Percentiles rank a stretch among this genome's conserved stretches.
phyloP scores from a whole-genome alignment of 1,140 invertebrate species.

The Onthophagus taurus region DNA sequence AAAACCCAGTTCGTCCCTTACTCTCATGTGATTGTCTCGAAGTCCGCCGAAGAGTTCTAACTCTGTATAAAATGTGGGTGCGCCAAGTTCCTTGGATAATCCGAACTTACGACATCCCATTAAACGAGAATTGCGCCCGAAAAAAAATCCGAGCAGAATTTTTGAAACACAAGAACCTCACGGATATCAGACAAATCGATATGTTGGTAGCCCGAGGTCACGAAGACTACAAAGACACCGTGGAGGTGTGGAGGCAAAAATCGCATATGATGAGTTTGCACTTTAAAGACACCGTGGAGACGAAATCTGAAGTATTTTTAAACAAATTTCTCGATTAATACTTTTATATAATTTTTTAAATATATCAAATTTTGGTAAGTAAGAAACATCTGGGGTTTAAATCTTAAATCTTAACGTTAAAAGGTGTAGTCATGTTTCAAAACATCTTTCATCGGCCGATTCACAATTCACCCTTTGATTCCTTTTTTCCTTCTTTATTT shows the following conservation, averaged over 20 bases:
- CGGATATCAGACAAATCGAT: constrained; percentile 78
- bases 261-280: neutral
- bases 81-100: neutral
- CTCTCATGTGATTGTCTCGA: neutral
- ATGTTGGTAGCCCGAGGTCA: constrained; percentile 64
- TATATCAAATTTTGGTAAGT: too few species aligned
- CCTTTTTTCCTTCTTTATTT: too few species aligned
- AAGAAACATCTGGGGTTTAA: too few species aligned
- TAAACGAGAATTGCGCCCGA: constrained; percentile 51
- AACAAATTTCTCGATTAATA: neutral
- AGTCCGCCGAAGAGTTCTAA: neutral
- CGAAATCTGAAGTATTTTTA: neutral
- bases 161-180: constrained; percentile 58
- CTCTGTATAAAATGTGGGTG: neutral
- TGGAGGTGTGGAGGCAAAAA: constrained; percentile 3
- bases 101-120: constrained; percentile 57
- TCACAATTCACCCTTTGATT: too few species aligned
- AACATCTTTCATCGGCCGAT: too few species aligned
- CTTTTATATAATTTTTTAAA: too few species aligned
- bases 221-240: neutral
- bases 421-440: too few species aligned
- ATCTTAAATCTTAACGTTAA: too few species aligned
- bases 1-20: neutral
- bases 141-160: constrained; percentile 70
- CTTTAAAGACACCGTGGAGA: neutral